phyloP scores from a whole-genome alignment of 2,797 vertebrate species.

The Periparus ater region DNA sequence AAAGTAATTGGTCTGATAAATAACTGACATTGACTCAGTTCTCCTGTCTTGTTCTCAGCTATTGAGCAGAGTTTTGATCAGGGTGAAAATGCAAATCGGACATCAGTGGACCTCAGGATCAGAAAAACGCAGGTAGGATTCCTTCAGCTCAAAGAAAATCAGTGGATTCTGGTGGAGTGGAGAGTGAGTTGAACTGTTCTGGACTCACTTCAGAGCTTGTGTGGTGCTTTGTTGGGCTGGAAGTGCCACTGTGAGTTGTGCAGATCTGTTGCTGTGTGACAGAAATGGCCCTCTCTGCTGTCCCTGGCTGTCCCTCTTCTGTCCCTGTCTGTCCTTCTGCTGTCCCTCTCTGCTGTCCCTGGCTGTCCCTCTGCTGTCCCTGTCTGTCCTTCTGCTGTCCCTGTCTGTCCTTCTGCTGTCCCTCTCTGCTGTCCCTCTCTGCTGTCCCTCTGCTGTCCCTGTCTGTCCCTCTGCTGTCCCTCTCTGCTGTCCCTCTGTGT shows the following conservation, averaged over 20 bases:
- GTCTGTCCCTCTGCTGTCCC: background rate
- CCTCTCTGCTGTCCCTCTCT: background rate
- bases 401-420: too few species aligned
- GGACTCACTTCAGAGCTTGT: background rate
- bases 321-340: background rate
- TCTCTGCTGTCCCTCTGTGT: too few species aligned
- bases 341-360: background rate
- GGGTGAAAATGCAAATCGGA: constrained; percentile 79
- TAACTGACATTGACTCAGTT: background rate
- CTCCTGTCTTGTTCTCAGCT: constrained; percentile 69
- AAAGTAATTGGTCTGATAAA: background rate
- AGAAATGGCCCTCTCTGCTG: background rate
- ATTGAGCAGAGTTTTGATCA: constrained; percentile 87
- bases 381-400: background rate
- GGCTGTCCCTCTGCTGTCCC: background rate
- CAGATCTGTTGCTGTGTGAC: background rate
- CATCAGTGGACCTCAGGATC: constrained; percentile 89
- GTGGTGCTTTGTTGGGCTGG: background rate
- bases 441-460: background rate
- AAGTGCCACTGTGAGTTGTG: background rate
- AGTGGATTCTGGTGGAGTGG: background rate
- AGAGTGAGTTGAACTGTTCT: background rate
- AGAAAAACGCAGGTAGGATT: constrained; percentile 90
- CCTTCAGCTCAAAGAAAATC: fast-evolving
- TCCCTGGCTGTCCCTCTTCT: background rate